Evolutionary conservation across 2,797 vertebrate genomes (phyloP).

Genomic region (Semaprochilodus insignis): DNA sequence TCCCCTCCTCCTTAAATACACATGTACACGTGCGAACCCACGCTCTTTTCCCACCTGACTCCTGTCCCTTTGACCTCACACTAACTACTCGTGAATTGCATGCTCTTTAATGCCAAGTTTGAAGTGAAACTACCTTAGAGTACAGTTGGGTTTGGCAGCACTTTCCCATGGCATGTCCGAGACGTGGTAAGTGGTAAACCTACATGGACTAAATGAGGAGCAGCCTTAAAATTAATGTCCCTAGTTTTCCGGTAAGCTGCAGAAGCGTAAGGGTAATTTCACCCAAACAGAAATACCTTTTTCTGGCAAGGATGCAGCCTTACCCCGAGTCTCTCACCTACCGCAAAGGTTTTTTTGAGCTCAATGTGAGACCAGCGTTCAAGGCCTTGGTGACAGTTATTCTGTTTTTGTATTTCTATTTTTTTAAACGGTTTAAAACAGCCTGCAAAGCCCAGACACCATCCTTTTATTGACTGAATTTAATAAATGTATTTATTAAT

Average conservation of each 20-base stretch:
- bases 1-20: slow-evolving; percentile 8
- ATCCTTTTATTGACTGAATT: too few species aligned
- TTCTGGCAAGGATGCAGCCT: too few species aligned
- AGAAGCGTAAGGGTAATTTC: slow-evolving; percentile 18
- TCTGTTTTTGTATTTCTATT: too few species aligned
- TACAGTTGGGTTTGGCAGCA: neutral
- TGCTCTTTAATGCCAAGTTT: slow-evolving; percentile 6
- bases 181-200: slow-evolving; percentile 2
- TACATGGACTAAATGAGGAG: slow-evolving; percentile 16
- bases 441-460: too few species aligned
- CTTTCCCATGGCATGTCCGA: slow-evolving; percentile 2
- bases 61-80: slow-evolving; percentile 31
- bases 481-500: too few species aligned
- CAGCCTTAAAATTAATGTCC: slow-evolving; percentile 24
- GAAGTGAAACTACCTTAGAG: slow-evolving; percentile 11
- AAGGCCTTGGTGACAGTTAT: too few species aligned
- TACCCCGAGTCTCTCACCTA: too few species aligned
- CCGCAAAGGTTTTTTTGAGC: too few species aligned
- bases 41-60: neutral
- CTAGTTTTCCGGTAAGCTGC: neutral
- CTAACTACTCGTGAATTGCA: slow-evolving; percentile 35
- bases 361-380: too few species aligned
- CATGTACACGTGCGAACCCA: neutral
- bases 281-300: neutral
- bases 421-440: too few species aligned